Evolutionary conservation across 2,888 invertebrate species (phyloP).

Genomic region (Elysia crispata): DNA sequence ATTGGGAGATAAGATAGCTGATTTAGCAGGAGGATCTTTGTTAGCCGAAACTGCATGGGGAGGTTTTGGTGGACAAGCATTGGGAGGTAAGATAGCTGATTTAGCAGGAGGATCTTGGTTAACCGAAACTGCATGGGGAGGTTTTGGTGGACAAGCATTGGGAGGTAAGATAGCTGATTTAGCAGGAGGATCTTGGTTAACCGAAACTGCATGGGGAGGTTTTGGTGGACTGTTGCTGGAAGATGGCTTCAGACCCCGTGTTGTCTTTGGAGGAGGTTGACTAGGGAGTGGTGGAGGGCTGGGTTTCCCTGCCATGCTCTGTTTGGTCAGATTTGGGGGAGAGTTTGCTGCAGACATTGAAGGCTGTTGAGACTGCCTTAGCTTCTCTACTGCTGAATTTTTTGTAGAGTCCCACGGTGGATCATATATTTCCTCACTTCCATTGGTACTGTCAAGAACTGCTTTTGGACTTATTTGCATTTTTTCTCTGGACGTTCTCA

Average conservation of each 20-base stretch:
- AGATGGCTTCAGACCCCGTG: too few relatives aligned
- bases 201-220: neutral
- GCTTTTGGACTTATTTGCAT: neutral
- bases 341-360: neutral
- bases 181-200: neutral
- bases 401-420: constrained; percentile 39
- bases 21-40: neutral
- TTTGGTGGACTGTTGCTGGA: too few relatives aligned
- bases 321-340: neutral
- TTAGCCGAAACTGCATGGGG: neutral
- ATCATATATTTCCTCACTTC: constrained; percentile 15
- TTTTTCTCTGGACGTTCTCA: constrained; percentile 28
- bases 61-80: neutral
- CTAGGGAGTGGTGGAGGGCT: neutral
- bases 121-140: neutral
- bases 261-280: neutral
- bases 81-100: neutral
- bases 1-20: neutral
- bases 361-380: constrained; percentile 22
- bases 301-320: neutral
- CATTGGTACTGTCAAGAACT: neutral
- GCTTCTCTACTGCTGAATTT: constrained; percentile 18
- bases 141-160: neutral
- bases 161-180: constrained; percentile 2
- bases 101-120: neutral